A percentile compares a stretch with the other conserved stretches of the same genome.
phyloP scores from a whole-genome alignment of 1,140 invertebrate species.

The Trichomalopsis sarcophagae region DNA sequence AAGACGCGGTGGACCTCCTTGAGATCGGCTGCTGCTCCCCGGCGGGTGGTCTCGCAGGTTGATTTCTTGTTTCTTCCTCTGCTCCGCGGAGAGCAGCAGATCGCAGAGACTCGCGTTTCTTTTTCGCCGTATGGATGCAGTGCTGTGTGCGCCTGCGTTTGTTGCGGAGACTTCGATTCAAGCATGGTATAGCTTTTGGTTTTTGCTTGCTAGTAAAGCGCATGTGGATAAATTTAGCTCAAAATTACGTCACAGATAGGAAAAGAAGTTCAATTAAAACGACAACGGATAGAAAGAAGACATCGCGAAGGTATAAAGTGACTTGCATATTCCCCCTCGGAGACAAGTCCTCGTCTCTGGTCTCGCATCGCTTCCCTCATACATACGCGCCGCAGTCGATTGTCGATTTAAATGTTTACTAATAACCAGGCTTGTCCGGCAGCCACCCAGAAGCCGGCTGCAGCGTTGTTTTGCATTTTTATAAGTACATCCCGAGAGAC shows the following conservation, averaged over 20 bases:
- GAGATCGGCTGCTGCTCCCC: slow-evolving; percentile 67
- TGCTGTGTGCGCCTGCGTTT: not conserved
- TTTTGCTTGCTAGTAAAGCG: too few species aligned
- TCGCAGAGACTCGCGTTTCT: slow-evolving; percentile 14
- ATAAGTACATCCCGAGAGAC: slow-evolving; percentile 67
- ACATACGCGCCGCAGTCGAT: slow-evolving; percentile 56
- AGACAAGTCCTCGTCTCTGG: not conserved
- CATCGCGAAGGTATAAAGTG: slow-evolving; percentile 51
- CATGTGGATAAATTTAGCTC: too few species aligned
- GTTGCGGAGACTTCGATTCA: not conserved
- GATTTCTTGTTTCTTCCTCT: slow-evolving; percentile 74
- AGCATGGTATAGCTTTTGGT: too few species aligned
- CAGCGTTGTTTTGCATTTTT: slow-evolving; percentile 73
- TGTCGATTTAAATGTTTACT: slow-evolving; percentile 77
- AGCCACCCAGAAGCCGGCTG: slow-evolving; percentile 73
- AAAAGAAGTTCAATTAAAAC: not conserved
- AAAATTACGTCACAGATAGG: too few species aligned
- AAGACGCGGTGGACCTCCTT: slow-evolving; percentile 74
- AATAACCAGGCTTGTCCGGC: slow-evolving; percentile 74
- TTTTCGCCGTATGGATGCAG: not conserved
- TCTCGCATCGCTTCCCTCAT: not conserved
- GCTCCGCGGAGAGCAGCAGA: slow-evolving; percentile 15
- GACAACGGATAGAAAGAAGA: slow-evolving; percentile 40
- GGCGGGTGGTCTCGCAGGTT: slow-evolving; percentile 74
- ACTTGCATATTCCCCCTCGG: slow-evolving; percentile 62